These are phyloP conservation scores for Anolis sagrei DNA, from an alignment of 2,113 vertebrate genomes.

Conservation along the genomic window DNA sequence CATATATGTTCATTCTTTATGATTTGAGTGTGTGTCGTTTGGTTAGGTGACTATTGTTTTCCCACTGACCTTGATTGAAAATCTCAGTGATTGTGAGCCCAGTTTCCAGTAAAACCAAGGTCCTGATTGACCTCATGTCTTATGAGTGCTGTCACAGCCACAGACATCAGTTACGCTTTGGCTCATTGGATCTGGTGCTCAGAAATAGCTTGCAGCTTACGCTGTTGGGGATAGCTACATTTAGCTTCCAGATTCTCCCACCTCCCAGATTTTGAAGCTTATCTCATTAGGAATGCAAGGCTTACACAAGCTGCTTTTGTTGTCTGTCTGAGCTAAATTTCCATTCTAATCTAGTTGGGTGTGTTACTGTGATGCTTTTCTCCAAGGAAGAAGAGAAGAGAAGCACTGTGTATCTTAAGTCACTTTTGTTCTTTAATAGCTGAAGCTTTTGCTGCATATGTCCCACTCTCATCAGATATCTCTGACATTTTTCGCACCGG, in stretches of 20 bases:
- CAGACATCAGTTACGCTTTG: constrained; percentile 1
- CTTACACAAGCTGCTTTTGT: constrained; percentile 56
- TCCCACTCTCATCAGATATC: background rate
- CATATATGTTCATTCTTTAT: background rate
- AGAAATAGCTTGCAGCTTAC: constrained; percentile 21
- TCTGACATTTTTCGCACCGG: constrained; percentile 11
- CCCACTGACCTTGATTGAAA: constrained; percentile 27
- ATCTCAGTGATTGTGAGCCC: constrained; percentile 15
- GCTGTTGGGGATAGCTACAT: constrained; percentile 9
- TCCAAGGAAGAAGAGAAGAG: background rate
- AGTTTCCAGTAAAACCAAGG: constrained; percentile 3
- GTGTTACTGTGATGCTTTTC: constrained; percentile 15
- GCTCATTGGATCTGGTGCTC: constrained; percentile 43
- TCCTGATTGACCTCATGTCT: constrained; percentile 29
- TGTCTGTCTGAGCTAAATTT: constrained; percentile 52
- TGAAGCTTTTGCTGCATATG: background rate
- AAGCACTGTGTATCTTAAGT: constrained; percentile 24
- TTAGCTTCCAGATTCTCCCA: constrained; percentile 41
- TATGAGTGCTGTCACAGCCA: constrained; percentile 15
- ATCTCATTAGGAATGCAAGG: constrained; percentile 57
- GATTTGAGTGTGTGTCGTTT: constrained; percentile 6
- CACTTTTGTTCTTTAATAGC: background rate
- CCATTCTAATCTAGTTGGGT: constrained; percentile 33
- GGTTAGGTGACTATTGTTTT: constrained; percentile 26
- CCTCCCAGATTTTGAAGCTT: constrained; percentile 39